phyloP scores from a whole-genome alignment of 2,113 vertebrate genomes.

The Isurus oxyrinchus region DNA sequence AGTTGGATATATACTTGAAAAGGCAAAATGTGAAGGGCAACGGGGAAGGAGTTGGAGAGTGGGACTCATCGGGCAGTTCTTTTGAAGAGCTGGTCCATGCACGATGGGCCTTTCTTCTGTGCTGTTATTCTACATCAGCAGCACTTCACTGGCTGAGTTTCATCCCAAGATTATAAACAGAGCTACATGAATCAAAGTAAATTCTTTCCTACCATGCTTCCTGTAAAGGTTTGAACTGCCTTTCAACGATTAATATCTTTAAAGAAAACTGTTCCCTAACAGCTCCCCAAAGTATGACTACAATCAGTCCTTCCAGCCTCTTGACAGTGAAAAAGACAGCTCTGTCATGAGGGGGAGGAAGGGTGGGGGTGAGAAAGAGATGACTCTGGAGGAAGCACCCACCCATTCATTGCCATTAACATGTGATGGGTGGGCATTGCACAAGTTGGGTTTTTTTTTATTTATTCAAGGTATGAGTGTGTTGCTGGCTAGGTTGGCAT shows the following conservation, averaged over 20 bases:
- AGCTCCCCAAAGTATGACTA: not conserved
- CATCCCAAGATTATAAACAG: not conserved
- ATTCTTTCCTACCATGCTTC: not conserved
- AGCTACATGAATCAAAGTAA: not conserved
- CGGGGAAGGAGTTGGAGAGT: not conserved
- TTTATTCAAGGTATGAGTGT: no score
- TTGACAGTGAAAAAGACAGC: no score
- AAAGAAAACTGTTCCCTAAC: not conserved
- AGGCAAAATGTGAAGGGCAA: not conserved
- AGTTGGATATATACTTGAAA: not conserved
- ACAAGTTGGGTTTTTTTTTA: no score
- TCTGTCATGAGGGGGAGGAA: no score
- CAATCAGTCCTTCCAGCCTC: not conserved
- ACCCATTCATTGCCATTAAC: not conserved
- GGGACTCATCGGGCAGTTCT: not conserved
- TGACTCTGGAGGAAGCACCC: not conserved
- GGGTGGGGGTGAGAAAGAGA: not conserved
- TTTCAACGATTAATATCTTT: not conserved
- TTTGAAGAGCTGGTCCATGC: not conserved
- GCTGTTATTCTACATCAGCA: not conserved
- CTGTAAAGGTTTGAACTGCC: not conserved
- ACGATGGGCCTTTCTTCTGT: not conserved
- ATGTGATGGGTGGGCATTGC: not conserved
- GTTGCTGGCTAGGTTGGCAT: no score
- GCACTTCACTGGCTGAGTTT: no score